Evolutionary conservation across 64 coral and sea anemone species (phyloP), one percentile per base, ranked within the genome.

Genomic region (Montipora foliosa): DNA sequence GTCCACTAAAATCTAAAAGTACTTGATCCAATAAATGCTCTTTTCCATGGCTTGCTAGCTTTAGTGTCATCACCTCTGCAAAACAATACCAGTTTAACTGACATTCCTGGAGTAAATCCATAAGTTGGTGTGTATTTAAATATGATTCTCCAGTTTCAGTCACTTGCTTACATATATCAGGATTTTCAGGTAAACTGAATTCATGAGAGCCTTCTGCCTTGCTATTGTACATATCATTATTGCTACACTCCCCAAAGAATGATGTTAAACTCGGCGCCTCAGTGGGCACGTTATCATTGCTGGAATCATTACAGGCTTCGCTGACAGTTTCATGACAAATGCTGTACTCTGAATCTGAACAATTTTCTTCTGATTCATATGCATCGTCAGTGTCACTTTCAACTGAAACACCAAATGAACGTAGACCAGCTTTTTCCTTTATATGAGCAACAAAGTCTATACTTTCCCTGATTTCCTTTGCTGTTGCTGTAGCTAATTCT

Each of bases 391-490:
- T 57, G 52, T 90, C 88, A 79, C 88, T 90, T 79, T 90, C 88
- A 66, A 78, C 75, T 19, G n/a, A n/a, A 62, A 76, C 44, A 51
- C 88, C 88, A 90, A 90, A 79, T 79, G 89, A 90, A 4, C 58
- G 53, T 68, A 90, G 67, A 69, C 81, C 83, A 50, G 91, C 84
- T 79, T 93, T 87, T 45, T 93, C 91, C 75, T 86, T 75, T 87
- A 87, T 68, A 58, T 79, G 83, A 73, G 84, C 83, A 81, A 94
- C 19, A 89, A 79, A 94, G 49, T 89, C 85, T 37, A 94, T 87
- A 52, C 72, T 78, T 88, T 94, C 85, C 44, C 92, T 88, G 22
- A 94, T 89, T 81, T 94, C 92, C 67, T 79, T 88, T 46, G 78
- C 77, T 59, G 67, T 82, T 79, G 25, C 77, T 49, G 89, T 79